Conservation (phyloP, 2,797 vertebrate species). For the Melopsittacus undulatus region DNA sequence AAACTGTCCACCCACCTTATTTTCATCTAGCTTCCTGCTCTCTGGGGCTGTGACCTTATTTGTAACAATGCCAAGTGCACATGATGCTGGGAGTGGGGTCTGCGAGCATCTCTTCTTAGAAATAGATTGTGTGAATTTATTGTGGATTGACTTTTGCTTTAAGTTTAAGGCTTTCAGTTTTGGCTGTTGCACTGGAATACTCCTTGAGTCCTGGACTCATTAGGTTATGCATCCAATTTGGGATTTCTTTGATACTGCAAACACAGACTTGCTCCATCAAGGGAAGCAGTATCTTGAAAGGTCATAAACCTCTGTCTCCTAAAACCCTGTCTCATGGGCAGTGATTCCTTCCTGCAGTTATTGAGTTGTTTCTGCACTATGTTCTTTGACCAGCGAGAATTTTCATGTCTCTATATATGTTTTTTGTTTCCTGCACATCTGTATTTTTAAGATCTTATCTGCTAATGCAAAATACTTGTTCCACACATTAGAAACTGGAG, state of each 20-base stretch:
- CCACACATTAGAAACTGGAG: background rate
- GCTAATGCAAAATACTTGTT: background rate
- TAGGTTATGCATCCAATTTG: background rate
- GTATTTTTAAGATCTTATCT: background rate
- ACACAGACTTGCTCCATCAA: background rate
- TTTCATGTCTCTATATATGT: background rate
- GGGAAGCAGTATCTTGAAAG: background rate
- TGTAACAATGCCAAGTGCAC: background rate
- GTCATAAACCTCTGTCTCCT: background rate
- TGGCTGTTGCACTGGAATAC: background rate
- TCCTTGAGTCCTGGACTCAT: background rate
- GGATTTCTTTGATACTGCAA: background rate
- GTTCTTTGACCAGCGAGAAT: background rate
- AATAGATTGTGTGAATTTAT: background rate
- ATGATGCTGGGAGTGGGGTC: background rate
- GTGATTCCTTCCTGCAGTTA: background rate
- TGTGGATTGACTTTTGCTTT: background rate
- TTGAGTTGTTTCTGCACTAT: background rate
- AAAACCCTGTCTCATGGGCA: background rate
- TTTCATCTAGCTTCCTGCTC: background rate
- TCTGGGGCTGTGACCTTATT: background rate
- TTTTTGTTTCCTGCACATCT: background rate
- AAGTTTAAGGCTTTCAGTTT: background rate
- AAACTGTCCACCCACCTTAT: background rate
- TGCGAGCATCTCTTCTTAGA: background rate